Evolutionary conservation across 92 coral and sea anemone genomes (phyloP), one percentile per base, ranked within the genome.

Genomic region (Paragorgia papillata): DNA sequence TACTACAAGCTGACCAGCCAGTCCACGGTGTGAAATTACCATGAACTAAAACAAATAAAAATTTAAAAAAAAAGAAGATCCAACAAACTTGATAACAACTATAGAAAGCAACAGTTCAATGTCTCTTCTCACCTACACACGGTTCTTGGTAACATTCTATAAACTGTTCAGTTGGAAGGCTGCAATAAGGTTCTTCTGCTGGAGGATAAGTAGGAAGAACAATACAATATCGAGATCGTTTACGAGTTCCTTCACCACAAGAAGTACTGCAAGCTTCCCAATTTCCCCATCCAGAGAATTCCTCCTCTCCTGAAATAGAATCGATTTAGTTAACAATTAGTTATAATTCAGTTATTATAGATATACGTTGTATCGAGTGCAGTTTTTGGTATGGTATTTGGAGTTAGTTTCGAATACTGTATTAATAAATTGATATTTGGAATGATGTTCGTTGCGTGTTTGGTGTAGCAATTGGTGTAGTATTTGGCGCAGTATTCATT

Each of bases 11-110:
- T 49, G 82, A 56, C 86, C 86, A 83, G 7, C 6, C 58, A 12
- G 71, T 71, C 86, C 86, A 83, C 6, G 58, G 29, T 12, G 82
- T 64, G 58, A 83, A 83, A 62, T 83, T 83, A 6, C 86, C 86
- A 68, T 75, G 29, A 24, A 66, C 86, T 82, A 48, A 2, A 55
- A 24, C 18, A 28, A 33, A 39, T 15, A 7, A 2, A 7, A 46
- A 46, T 46, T 7, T 46, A 3, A 12, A 15, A 57, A 54, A 10
- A 10, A 8, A 19, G 19, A 29, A 28, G 33, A 30, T 7, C 9
- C n/a, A 26, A 67, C 26, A 37, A 9, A 0, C 1, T 40, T 46
- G 12, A 46, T 9, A 6, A 7, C 53, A 37, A n/a, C n/a, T n/a
- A n/a, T n/a, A n/a, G n/a, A n/a, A n/a, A n/a, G n/a, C 10, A 37